Percentiles rank a stretch among this genome's conserved stretches.
phyloP scores from a whole-genome alignment of 2,888 invertebrate species.

The Clunio marinus region DNA sequence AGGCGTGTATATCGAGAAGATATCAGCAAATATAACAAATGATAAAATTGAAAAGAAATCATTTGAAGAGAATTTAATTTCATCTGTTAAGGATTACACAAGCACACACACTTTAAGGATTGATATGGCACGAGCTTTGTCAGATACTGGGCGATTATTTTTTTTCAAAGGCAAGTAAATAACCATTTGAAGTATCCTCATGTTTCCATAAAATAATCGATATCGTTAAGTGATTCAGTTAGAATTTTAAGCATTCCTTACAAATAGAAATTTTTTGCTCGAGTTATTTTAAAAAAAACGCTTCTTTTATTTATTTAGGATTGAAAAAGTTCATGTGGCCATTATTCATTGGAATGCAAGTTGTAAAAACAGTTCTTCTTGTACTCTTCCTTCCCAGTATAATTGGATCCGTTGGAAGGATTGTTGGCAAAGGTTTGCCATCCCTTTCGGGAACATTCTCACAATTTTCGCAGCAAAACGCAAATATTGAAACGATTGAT shows the following conservation, averaged over 20 bases:
- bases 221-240: no score
- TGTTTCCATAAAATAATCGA: no score
- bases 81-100: constrained; percentile 58
- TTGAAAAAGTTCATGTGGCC: constrained; percentile 80
- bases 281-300: background rate
- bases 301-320: constrained; percentile 63
- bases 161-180: constrained; percentile 58
- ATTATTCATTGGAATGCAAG: constrained; percentile 73
- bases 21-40: constrained; percentile 38
- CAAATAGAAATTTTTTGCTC: background rate
- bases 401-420: constrained; percentile 75
- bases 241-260: background rate
- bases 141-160: constrained; percentile 60
- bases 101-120: constrained; percentile 61
- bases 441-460: constrained; percentile 49
- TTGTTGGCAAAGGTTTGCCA: constrained; percentile 70
- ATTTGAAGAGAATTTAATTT: constrained; percentile 50
- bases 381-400: constrained; percentile 82
- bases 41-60: constrained; percentile 42
- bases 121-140: constrained; percentile 55
- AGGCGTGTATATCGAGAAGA: constrained; percentile 54
- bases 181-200: no score
- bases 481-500: constrained; percentile 53
- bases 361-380: constrained; percentile 74
- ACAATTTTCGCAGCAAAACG: constrained; percentile 47